Base-by-base conservation (phyloP, 1,140 invertebrate species). In the Drosophila chauvacae region DNA sequence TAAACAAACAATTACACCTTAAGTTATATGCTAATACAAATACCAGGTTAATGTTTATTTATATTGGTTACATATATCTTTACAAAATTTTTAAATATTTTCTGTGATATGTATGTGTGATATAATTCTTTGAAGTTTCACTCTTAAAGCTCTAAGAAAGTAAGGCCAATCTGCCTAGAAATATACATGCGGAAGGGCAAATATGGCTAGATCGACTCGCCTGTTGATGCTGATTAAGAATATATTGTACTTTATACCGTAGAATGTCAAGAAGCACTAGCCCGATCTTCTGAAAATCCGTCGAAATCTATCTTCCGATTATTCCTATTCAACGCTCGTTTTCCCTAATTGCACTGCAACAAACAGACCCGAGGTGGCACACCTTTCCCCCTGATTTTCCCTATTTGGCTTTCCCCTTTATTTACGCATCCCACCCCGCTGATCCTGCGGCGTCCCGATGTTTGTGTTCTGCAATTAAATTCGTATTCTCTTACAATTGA, bases 391-490 rank as follows among this genome's bases (percentile, higher is more conserved):
- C 39, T 26, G 45, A 47, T 51, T 37, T 35, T 37, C 28, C 37
- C 35, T 56, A 74, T 73, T 56, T 57, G 23, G 35, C 14, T 66
- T 75, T 50, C 50, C 45, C 55, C 26, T 51, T 75, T 41, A 50
- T 33, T 68, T 41, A 63, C 64, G 59, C 59, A 66, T 63, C 61
- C 63, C 42, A 48, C 26, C 39, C 20, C 62, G 23, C 20, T 60
- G 51, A 50, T 35, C 20, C 44, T 42, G 47, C 39, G 61, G 50
- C 45, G 30, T 37, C 47, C 35, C 62, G 37, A 66, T 80, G 84
- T 83, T 87, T 88, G 84, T 88, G 80, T 88, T 90, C 72, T 88
- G 85, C 84, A 88, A 88, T 88, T 88, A 88, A 90, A 90, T 85
- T 85, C 78, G 78, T 90, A 90, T 90, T 90, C 78, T 81, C 70